Conservation (phyloP, 2,113 vertebrate genomes). For the Scartelaos histophorus region DNA sequence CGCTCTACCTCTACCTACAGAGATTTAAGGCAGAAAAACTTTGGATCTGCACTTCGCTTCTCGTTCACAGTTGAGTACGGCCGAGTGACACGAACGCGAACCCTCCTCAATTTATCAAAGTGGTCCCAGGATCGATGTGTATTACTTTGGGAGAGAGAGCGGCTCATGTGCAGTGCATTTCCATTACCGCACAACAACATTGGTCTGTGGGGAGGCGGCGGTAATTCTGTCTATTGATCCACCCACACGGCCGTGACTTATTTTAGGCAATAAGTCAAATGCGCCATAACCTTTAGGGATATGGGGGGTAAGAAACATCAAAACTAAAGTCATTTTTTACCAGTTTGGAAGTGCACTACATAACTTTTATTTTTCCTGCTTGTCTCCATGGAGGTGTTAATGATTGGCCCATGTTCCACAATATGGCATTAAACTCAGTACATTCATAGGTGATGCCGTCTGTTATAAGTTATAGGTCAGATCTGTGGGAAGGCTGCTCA, state of each 20-base stretch:
- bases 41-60: not conserved
- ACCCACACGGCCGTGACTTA: constrained; percentile 46
- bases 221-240: constrained; percentile 75
- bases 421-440: no score
- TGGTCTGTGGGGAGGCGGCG: constrained; percentile 64
- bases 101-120: constrained; percentile 77
- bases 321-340: not conserved
- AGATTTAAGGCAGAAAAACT: not conserved
- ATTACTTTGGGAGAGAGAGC: constrained; percentile 73
- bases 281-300: not conserved
- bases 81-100: constrained; percentile 50
- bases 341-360: not conserved
- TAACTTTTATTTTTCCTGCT: no score
- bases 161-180: constrained; percentile 64
- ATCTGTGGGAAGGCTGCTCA: not conserved
- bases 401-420: not conserved
- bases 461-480: not conserved
- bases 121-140: constrained; percentile 76
- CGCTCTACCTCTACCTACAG: no score
- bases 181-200: constrained; percentile 72
- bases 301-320: not conserved
- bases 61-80: constrained; percentile 23
- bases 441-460: not conserved
- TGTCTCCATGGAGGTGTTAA: not conserved
- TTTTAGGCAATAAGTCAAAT: constrained; percentile 51